These are phyloP conservation scores for Anser cygnoides DNA, from an alignment of 2,113 vertebrate species.

Conservation along the genomic window DNA sequence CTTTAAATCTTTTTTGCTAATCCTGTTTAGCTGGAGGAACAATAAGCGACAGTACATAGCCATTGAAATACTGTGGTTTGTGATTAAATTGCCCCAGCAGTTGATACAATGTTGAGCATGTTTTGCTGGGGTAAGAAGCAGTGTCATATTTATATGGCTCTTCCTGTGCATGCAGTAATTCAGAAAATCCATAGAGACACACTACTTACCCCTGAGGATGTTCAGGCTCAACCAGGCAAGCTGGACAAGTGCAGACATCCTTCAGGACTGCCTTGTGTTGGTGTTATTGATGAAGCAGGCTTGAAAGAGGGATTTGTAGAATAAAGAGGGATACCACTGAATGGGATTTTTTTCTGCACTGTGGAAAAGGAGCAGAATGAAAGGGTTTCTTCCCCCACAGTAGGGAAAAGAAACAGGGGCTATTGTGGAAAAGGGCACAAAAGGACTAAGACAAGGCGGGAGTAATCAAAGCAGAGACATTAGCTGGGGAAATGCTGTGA, in stretches of 20 bases:
- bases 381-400: background rate
- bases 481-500: background rate
- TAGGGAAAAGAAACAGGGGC: background rate
- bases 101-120: background rate
- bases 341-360: background rate
- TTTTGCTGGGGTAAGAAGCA: background rate
- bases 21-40: background rate
- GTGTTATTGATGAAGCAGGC: constrained; percentile 24
- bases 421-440: constrained; percentile 16
- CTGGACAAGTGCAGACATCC: background rate
- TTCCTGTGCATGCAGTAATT: background rate
- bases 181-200: background rate
- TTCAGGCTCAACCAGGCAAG: background rate
- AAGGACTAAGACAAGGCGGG: constrained; percentile 11
- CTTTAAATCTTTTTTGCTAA: constrained; percentile 16
- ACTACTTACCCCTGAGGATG: background rate
- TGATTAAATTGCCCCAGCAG: background rate
- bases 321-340: constrained; percentile 12
- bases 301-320: constrained; percentile 44
- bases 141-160: background rate
- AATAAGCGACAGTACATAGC: background rate
- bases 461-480: constrained; percentile 34
- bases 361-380: background rate
- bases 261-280: constrained; percentile 1
- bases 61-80: background rate